Conservation (phyloP, 1,140 invertebrate genomes). For the Cyphomyrmex costatus region DNA sequence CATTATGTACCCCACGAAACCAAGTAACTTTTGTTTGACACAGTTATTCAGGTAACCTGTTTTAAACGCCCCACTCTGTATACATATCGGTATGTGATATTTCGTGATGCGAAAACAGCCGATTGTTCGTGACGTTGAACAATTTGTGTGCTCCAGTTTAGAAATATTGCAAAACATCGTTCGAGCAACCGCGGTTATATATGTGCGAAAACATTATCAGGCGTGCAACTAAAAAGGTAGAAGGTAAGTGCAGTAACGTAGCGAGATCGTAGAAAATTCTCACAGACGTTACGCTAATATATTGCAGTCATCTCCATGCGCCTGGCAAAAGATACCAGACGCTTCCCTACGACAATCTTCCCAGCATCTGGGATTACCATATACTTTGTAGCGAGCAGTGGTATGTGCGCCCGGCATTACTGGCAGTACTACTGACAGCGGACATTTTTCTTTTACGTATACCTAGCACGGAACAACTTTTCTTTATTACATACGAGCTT, state of each 20-base stretch:
- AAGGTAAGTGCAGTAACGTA: slow-evolving; percentile 52
- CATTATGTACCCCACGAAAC: too few species aligned
- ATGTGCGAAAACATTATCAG: slow-evolving; percentile 53
- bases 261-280: slow-evolving; percentile 64
- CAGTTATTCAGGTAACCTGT: too few species aligned
- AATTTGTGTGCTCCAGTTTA: slow-evolving; percentile 24
- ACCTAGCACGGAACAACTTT: slow-evolving; percentile 31
- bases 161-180: slow-evolving; percentile 6
- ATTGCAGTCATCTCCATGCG: slow-evolving; percentile 67
- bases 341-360: slow-evolving; percentile 70
- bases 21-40: too few species aligned
- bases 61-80: too few species aligned
- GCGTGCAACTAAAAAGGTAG: slow-evolving; percentile 18
- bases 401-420: slow-evolving; percentile 54
- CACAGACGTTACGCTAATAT: slow-evolving; percentile 70
- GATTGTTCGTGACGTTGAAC: slow-evolving; percentile 16
- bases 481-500: slow-evolving; percentile 67
- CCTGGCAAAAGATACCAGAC: slow-evolving; percentile 72
- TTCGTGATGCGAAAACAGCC: not conserved
- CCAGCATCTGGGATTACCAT: slow-evolving; percentile 73
- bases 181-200: slow-evolving; percentile 31
- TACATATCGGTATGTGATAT: not conserved
- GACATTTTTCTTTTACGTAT: slow-evolving; percentile 69
- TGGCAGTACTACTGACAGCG: slow-evolving; percentile 66
- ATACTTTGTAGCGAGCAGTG: slow-evolving; percentile 57